Evolutionary conservation across 2,888 invertebrate species (phyloP), one percentile per base, ranked within the genome.

Genomic region (Thereva unica): DNA sequence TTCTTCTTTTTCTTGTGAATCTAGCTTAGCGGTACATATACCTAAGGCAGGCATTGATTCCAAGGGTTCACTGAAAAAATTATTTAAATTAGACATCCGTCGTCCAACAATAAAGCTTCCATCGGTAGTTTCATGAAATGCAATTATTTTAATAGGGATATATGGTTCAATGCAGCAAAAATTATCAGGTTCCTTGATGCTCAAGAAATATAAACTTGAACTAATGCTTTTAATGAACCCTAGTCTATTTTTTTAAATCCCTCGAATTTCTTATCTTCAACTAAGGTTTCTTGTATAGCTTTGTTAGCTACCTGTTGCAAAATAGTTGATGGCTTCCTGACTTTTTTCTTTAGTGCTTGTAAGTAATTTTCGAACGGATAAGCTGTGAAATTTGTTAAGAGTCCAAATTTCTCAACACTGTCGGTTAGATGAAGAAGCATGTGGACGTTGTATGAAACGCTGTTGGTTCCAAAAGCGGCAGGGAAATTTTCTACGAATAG

Each of bases 271-370:
- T 42, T 8, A 42, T 42, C 42, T 42, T 42, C 7, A 42, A 8
- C 8, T 42, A 42, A 42, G 42, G 42, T 42, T 35, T 7, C 54
- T 37, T 9, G 54, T 54, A 6, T 54, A 54, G 8, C 34, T 34
- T 35, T 12, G 23, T 53, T 53, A 53, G 23, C 23, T n/a, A 53
- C 23, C 23, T 53, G 53, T 35, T 53, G 53, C 37, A 53, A 53
- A 10, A 53, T 53, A 7, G 23, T 12, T 8, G 53, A 34, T 53
- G 53, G 53, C 37, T 53, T 53, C 34, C 53, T 8, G 35, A 53
- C 34, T 53, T 53, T 53, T 53, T 53, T 53, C 53, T 53, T 53
- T 34, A 53, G 23, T 8, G n/a, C 8, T 53, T 53, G 53, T 35
- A 53, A 12, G 9, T 53, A 53, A 3, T 53, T 53, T 53, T 53